These are phyloP conservation scores for Heterochromis multidens DNA, from an alignment of 2,113 vertebrate genomes.

Conservation along the genomic window DNA sequence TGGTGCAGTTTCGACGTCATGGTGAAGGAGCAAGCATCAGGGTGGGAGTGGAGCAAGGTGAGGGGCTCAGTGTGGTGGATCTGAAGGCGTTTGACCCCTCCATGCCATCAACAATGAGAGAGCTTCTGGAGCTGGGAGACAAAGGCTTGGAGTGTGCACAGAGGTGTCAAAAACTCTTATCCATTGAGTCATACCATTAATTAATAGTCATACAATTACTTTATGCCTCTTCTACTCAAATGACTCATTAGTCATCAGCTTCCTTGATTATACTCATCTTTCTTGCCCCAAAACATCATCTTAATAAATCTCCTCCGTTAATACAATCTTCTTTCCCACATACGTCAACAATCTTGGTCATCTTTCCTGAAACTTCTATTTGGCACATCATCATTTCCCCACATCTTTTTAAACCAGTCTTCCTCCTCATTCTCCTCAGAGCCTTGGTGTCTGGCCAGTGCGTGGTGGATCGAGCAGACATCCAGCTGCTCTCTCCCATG, in stretches of 20 bases:
- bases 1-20: constrained; percentile 82
- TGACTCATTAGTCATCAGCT: neutral
- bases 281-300: neutral
- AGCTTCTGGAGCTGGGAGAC: constrained; percentile 83
- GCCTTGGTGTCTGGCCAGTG: constrained; percentile 72
- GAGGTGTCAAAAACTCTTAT: constrained; percentile 62
- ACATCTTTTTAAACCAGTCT: neutral
- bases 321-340: neutral
- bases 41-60: constrained; percentile 82
- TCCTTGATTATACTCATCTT: neutral
- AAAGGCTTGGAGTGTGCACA: constrained; percentile 74
- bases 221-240: neutral
- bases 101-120: constrained; percentile 81
- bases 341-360: neutral
- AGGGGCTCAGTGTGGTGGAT: constrained; percentile 78
- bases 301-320: neutral
- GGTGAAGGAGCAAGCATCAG: constrained; percentile 49
- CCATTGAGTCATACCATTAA: neutral
- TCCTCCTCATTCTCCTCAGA: constrained; percentile 61
- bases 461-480: constrained; percentile 60
- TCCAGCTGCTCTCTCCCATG: constrained; percentile 82
- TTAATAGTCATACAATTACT: neutral
- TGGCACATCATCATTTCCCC: neutral
- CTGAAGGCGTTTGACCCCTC: constrained; percentile 83
- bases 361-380: neutral